Percentiles rank a stretch among this genome's conserved stretches.
Evolutionary conservation across 2,113 vertebrate species (phyloP).

Genomic region (Anser brachyrhynchus): DNA sequence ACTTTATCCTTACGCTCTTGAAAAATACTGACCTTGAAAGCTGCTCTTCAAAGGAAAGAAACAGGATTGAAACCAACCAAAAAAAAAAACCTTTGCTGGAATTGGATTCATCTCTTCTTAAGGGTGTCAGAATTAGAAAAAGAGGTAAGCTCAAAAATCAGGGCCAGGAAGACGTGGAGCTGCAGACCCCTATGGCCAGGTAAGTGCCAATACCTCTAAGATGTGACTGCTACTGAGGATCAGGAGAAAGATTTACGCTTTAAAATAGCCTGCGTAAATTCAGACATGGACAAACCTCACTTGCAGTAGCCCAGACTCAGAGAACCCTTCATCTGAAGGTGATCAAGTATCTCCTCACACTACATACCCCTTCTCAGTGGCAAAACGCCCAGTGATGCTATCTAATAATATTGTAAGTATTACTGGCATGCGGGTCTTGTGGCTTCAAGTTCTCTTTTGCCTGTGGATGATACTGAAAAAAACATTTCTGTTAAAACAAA

Average conservation of each 20-base stretch:
- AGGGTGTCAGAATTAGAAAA: background rate
- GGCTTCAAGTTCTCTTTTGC: background rate
- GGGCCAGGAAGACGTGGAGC: background rate
- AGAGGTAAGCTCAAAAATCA: background rate
- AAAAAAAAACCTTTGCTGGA: background rate
- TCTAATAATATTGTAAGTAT: background rate
- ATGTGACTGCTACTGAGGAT: background rate
- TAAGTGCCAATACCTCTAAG: background rate
- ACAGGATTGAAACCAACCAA: background rate
- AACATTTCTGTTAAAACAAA: background rate
- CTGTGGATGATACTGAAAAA: background rate
- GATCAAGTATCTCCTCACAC: background rate
- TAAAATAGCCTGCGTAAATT: background rate
- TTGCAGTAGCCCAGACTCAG: background rate
- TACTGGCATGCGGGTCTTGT: background rate
- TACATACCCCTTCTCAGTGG: background rate
- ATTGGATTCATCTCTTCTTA: background rate
- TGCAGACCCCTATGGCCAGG: background rate
- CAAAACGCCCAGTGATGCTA: background rate
- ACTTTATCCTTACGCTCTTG: background rate
- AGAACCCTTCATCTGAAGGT: background rate
- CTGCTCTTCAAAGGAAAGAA: background rate
- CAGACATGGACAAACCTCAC: background rate
- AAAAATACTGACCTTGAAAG: background rate
- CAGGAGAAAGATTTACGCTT: background rate